These are phyloP conservation scores for Athrips mouffetella DNA, from an alignment of 2,888 invertebrate genomes.

Conservation along the genomic window DNA sequence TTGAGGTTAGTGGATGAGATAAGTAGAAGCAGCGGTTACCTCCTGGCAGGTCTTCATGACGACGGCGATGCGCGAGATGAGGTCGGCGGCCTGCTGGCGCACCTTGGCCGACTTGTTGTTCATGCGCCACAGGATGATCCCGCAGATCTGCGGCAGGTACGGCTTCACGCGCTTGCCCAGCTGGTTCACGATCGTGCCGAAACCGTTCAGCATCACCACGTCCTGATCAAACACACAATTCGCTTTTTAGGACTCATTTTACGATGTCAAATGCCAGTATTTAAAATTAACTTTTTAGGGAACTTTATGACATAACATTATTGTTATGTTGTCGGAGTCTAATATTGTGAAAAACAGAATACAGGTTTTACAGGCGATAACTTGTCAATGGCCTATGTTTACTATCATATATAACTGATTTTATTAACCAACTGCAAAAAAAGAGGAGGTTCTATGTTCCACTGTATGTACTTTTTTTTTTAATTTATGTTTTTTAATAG, in stretches of 20 bases:
- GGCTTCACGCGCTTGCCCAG: slow-evolving; percentile 98
- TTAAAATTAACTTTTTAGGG: too few relatives aligned
- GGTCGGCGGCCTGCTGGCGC: slow-evolving; percentile 98
- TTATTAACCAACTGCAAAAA: too few relatives aligned
- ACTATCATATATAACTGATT: too few relatives aligned
- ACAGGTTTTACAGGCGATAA: too few relatives aligned
- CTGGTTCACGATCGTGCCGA: slow-evolving; percentile 99
- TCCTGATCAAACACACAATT: slow-evolving; percentile 79
- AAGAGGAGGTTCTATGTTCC: too few relatives aligned
- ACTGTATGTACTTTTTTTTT: too few relatives aligned
- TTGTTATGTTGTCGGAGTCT: too few relatives aligned
- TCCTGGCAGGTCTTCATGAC: slow-evolving; percentile 99
- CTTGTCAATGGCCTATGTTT: too few relatives aligned
- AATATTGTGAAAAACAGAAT: too few relatives aligned
- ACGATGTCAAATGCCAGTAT: too few relatives aligned
- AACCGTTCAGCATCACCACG: slow-evolving; percentile 99
- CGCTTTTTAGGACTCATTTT: not conserved
- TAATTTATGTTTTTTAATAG: too few relatives aligned
- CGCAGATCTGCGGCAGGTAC: slow-evolving; percentile 99
- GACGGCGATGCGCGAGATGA: slow-evolving; percentile 98
- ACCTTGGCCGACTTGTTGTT: slow-evolving; percentile 99
- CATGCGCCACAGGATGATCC: slow-evolving; percentile 99
- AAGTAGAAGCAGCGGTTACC: slow-evolving; percentile 63
- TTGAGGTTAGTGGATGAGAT: not conserved
- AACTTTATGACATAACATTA: too few relatives aligned